Evolutionary conservation across 2,113 vertebrate species (phyloP).

Genomic region (Pelecanoides urinatrix): DNA sequence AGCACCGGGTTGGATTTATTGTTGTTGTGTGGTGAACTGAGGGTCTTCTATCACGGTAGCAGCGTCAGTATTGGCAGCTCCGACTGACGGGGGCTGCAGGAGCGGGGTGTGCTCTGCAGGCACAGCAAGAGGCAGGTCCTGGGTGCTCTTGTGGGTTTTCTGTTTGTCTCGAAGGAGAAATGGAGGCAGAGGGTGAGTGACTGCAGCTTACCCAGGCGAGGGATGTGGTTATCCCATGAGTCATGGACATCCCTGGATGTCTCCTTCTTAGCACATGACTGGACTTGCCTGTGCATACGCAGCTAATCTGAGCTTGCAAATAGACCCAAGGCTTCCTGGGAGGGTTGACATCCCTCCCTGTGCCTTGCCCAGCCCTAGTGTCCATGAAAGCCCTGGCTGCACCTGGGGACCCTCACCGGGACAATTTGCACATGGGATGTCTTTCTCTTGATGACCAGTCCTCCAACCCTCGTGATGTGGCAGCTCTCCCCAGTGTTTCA

Average conservation of each 20-base stretch:
- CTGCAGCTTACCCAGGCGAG: neutral
- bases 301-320: neutral
- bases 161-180: neutral
- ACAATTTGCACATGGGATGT: accelerated
- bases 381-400: neutral
- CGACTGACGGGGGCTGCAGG: neutral
- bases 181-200: neutral
- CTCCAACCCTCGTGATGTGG: accelerated
- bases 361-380: neutral
- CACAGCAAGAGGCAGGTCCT: neutral
- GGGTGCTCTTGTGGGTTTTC: neutral
- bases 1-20: neutral
- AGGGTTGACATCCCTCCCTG: neutral
- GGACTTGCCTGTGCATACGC: neutral
- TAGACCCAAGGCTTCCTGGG: neutral
- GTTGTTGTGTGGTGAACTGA: neutral
- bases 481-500: neutral
- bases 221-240: neutral
- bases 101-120: neutral
- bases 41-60: neutral
- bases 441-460: neutral
- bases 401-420: neutral
- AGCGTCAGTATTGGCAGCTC: neutral
- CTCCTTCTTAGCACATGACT: neutral
- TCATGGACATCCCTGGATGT: neutral